Conservation (phyloP, 2,113 vertebrate species). For the Perca flavescens region DNA sequence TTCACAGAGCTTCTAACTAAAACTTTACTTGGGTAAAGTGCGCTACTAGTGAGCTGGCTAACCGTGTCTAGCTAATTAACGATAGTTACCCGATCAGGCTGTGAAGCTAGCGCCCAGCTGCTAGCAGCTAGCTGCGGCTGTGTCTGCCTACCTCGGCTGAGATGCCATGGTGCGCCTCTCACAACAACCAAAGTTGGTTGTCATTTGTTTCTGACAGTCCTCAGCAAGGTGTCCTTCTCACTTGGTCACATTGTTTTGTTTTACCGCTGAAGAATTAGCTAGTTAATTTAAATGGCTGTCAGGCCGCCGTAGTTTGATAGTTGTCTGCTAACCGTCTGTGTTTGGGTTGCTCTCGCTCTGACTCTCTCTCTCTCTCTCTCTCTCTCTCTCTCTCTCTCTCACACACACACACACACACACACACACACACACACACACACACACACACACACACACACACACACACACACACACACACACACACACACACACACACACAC, state of each 20-base stretch:
- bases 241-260: slow-evolving; percentile 71
- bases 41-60: neutral
- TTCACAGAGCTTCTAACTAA: slow-evolving; percentile 11
- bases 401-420: too few species aligned
- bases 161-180: slow-evolving; percentile 82
- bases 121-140: slow-evolving; percentile 59
- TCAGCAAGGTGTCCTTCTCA: slow-evolving; percentile 23
- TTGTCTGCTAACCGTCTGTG: slow-evolving; percentile 62
- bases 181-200: slow-evolving; percentile 71
- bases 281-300: slow-evolving; percentile 44
- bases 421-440: too few species aligned
- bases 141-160: slow-evolving; percentile 80
- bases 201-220: slow-evolving; percentile 74
- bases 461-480: too few species aligned
- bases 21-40: neutral
- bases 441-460: too few species aligned
- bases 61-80: neutral
- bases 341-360: slow-evolving; percentile 54
- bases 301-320: slow-evolving; percentile 48
- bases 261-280: slow-evolving; percentile 24
- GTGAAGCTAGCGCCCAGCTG: slow-evolving; percentile 49
- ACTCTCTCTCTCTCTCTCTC: slow-evolving; percentile 42
- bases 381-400: slow-evolving; percentile 47
- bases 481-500: too few species aligned
- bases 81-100: neutral